Evolutionary conservation across 2,888 invertebrate species (phyloP).

Genomic region (Eupithecia insigniata): DNA sequence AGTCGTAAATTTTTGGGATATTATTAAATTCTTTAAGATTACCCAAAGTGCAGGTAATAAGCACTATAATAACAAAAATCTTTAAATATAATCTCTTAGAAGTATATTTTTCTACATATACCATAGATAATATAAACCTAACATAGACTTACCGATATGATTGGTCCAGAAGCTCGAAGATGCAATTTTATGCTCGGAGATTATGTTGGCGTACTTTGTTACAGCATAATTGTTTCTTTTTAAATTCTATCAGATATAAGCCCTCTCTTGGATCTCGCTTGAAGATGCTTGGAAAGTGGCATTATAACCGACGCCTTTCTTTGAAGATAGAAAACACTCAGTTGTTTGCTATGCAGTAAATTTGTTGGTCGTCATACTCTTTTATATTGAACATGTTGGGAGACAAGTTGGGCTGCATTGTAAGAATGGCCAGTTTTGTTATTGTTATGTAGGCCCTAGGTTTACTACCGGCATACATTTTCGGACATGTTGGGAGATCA

Average conservation of each 20-base stretch:
- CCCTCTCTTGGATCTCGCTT: background rate
- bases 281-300: too few species aligned
- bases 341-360: too few species aligned
- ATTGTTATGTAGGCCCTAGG: slow-evolving; percentile 50
- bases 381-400: background rate
- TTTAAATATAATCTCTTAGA: too few species aligned
- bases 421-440: slow-evolving; percentile 81
- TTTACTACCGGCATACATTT: background rate
- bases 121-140: background rate
- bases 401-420: background rate
- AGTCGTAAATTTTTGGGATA: too few species aligned
- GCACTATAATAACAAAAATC: too few species aligned
- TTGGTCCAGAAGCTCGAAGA: background rate
- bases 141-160: background rate
- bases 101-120: background rate
- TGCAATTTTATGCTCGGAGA: background rate
- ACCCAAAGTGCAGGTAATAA: too few species aligned
- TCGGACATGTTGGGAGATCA: background rate
- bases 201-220: background rate
- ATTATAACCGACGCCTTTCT: background rate
- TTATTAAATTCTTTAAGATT: too few species aligned
- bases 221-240: background rate
- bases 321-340: background rate
- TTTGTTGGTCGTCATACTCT: background rate
- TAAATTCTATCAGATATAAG: background rate